Base-by-base conservation (phyloP, 2,113 vertebrate species). In the Suncus etruscus region DNA sequence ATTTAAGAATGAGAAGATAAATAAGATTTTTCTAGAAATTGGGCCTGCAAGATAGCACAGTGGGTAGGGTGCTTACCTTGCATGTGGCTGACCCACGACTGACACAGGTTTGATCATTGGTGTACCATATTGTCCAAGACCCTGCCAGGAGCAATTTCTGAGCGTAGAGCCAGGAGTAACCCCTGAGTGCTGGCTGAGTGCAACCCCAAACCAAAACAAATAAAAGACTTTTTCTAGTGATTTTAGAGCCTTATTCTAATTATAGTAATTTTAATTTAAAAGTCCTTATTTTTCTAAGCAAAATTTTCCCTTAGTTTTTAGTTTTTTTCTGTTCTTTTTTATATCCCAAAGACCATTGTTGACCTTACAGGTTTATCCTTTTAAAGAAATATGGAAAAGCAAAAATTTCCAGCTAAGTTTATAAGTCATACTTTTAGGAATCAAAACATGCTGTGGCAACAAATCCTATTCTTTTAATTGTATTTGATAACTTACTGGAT, bases 401-500 rank as follows among this genome's bases (percentile, higher is more conserved):
- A 39, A 0, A 1, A 8, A 48, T 14, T 74, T 8, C 66, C 91
- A 15, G 15, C 54, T 95, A 69, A 91, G 11, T 61, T 83, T 48
- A 50, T 68, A 87, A 85, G 77, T 25, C 0, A 39, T 79, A 14
- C 14, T 92, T 92, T 89, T 1, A 45, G 65, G 39, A 96, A 94
- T 63, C 58, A 80, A 87, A 81, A 10, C 58, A 93, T 86, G 39
- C 86, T 82, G 11, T 75, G 68, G 45, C 82, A 88, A 69, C 11
- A 95, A 82, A 94, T 87, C 22, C 32, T 96, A 78, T 93, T 29
- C 8, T 73, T 93, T 68, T 78, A 65, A 29, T 48, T 95, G 10
- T 11, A 85, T 24, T 76, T 90, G 80, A 91, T 87, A 82, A 86
- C 50, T 72, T 76, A 18, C 12, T 86, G 78, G 11, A 65, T 90